Evolutionary conservation across 2,888 invertebrate genomes (phyloP).

Genomic region (Anodontia alba): DNA sequence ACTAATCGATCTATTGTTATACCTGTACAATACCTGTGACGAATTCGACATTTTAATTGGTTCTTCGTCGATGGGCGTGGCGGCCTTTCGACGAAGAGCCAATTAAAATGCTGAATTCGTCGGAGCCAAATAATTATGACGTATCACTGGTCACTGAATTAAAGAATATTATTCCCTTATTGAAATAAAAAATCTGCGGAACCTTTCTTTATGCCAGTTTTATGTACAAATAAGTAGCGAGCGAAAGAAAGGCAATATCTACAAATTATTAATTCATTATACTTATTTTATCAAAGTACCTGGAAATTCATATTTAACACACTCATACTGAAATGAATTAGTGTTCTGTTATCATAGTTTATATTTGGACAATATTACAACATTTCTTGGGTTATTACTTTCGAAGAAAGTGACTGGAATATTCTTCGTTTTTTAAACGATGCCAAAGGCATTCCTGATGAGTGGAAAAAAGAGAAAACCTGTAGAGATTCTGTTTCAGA

Average conservation of each 20-base stretch:
- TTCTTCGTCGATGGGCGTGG: slow-evolving; percentile 27
- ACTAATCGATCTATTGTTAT: background rate
- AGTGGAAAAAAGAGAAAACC: slow-evolving; percentile 34
- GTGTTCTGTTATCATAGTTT: too few species aligned
- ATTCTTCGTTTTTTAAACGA: slow-evolving; percentile 3
- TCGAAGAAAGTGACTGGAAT: too few species aligned
- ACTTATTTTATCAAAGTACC: too few species aligned
- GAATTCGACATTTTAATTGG: slow-evolving; percentile 18
- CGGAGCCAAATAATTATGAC: background rate
- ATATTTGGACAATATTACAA: too few species aligned
- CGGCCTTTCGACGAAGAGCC: slow-evolving; percentile 22
- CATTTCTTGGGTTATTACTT: too few species aligned
- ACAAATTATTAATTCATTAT: background rate
- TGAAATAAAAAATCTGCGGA: slow-evolving; percentile 24
- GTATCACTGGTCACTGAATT: slow-evolving; percentile 32
- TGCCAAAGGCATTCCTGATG: slow-evolving; percentile 58
- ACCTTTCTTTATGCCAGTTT: slow-evolving; percentile 34
- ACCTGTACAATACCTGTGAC: slow-evolving; percentile 11
- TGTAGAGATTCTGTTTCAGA: slow-evolving; percentile 12
- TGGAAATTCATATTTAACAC: too few species aligned
- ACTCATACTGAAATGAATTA: too few species aligned
- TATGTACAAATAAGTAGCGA: slow-evolving; percentile 22
- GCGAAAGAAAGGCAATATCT: slow-evolving; percentile 8
- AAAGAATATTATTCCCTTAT: slow-evolving; percentile 28
- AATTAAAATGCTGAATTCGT: background rate